A percentile compares a stretch with the other conserved stretches of the same genome.
These are phyloP conservation scores for Falco peregrinus DNA, from an alignment of 2,797 vertebrate species.

Conservation along the genomic window DNA sequence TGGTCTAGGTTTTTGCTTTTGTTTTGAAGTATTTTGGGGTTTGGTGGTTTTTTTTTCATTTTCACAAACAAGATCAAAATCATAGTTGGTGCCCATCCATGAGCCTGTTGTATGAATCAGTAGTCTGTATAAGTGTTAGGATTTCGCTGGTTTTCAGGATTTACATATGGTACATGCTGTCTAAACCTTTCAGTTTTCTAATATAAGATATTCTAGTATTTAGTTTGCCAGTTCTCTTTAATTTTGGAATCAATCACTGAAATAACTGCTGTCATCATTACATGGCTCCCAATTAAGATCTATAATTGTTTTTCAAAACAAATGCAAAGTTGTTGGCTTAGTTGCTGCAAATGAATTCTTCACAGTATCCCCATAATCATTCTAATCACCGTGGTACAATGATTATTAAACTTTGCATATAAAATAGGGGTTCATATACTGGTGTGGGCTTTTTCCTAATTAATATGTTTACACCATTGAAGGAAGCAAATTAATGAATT, in stretches of 20 bases:
- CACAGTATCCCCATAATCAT: slow-evolving; percentile 69
- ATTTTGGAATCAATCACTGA: slow-evolving; percentile 77
- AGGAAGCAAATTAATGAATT: slow-evolving; percentile 51
- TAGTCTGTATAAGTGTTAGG: neutral
- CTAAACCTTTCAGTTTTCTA: slow-evolving; percentile 11
- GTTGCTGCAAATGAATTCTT: slow-evolving; percentile 73
- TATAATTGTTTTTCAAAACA: slow-evolving; percentile 80
- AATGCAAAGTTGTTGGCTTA: slow-evolving; percentile 73
- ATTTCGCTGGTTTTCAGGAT: neutral
- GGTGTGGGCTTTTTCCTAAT: slow-evolving; percentile 66
- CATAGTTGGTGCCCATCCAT: neutral
- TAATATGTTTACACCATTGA: slow-evolving; percentile 65
- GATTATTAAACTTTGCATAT: slow-evolving; percentile 72
- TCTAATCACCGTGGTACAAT: slow-evolving; percentile 70
- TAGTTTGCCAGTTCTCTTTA: slow-evolving; percentile 72
- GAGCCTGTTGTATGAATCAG: neutral
- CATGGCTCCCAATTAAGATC: slow-evolving; percentile 76
- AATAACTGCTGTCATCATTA: slow-evolving; percentile 81
- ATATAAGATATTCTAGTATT: slow-evolving; percentile 26
- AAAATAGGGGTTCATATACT: slow-evolving; percentile 69
- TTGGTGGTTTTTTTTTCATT: neutral
- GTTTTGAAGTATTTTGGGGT: neutral
- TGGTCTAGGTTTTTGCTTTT: neutral
- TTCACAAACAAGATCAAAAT: neutral
- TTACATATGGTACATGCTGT: neutral